Evolutionary conservation across 2,888 invertebrate species (phyloP).

Genomic region (Lamellibrachia satsuma): DNA sequence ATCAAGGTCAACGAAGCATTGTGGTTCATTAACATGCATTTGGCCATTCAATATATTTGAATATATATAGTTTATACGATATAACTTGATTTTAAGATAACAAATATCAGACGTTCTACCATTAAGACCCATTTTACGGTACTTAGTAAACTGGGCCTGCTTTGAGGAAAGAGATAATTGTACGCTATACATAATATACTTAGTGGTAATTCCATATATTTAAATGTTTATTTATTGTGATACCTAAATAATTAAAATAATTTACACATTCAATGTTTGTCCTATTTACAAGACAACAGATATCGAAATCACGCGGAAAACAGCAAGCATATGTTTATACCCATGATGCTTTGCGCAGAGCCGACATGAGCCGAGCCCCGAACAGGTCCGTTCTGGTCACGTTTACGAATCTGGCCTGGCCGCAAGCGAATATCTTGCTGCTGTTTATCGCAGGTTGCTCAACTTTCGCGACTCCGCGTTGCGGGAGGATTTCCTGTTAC

Average conservation of each 20-base stretch:
- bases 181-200: background rate
- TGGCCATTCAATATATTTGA: no score
- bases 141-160: background rate
- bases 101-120: no score
- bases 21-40: no score
- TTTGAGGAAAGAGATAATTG: background rate
- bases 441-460: background rate
- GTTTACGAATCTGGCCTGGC: background rate
- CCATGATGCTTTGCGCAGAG: background rate
- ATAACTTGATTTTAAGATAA: no score
- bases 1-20: no score
- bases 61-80: no score
- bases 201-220: background rate
- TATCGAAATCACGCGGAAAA: background rate
- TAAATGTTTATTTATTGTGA: background rate
- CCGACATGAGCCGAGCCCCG: background rate
- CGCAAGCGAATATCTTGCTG: background rate
- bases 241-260: background rate
- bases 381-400: background rate
- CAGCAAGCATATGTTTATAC: background rate
- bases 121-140: no score
- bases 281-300: background rate
- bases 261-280: background rate
- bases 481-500: background rate
- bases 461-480: background rate